A percentile compares a stretch with the other conserved stretches of the same genome.
phyloP scores from a whole-genome alignment of 2,113 vertebrate genomes.

The Varanus komodoensis region DNA sequence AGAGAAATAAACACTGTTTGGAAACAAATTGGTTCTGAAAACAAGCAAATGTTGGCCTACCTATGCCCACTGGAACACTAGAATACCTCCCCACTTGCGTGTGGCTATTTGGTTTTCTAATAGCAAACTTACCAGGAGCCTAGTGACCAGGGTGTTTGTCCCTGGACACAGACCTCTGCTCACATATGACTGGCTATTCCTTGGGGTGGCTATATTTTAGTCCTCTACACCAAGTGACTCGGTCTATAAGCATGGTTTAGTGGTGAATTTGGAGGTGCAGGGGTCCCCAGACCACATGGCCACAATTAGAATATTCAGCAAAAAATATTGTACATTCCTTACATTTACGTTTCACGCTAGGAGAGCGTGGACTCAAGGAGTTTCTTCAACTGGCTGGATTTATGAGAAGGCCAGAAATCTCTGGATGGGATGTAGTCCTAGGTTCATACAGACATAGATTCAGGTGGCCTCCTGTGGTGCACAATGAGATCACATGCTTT shows the following conservation, averaged over 20 bases:
- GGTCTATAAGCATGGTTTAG: neutral
- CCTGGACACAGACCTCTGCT: neutral
- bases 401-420: neutral
- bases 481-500: neutral
- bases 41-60: neutral
- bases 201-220: neutral
- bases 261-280: neutral
- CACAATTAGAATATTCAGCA: neutral
- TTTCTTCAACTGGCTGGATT: neutral
- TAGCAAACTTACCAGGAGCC: neutral
- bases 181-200: neutral
- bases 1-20: conserved; percentile 27
- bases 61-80: neutral
- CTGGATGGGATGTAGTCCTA: too few species aligned
- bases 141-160: neutral
- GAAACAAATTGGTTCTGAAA: conserved; percentile 14
- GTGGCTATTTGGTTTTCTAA: neutral
- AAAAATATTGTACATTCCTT: neutral
- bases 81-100: neutral
- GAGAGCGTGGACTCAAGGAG: neutral
- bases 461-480: too few species aligned
- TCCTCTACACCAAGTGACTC: neutral
- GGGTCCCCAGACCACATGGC: too few species aligned
- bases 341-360: neutral
- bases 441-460: neutral